A percentile compares a stretch with the other conserved stretches of the same genome.
phyloP scores from a whole-genome alignment of 1,140 invertebrate genomes.

The Lepidotrigona ventralis region DNA sequence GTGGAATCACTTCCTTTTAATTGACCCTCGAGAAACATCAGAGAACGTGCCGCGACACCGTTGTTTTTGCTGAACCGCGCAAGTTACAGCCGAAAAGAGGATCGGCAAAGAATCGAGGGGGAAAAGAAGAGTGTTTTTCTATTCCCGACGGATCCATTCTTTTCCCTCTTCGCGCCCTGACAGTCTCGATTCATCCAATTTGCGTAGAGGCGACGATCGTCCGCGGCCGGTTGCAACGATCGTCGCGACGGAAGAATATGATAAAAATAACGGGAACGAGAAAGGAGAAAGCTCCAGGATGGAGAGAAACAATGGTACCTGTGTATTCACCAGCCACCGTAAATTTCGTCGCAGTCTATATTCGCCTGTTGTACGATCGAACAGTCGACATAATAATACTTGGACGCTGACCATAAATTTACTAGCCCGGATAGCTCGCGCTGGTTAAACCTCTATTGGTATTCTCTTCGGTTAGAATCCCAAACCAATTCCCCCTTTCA shows the following conservation, averaged over 20 bases:
- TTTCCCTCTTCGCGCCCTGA: background rate
- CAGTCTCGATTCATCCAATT: slow-evolving; percentile 16
- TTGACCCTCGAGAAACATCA: background rate
- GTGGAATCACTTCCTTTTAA: background rate
- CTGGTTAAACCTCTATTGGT: slow-evolving; percentile 64
- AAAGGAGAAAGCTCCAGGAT: background rate
- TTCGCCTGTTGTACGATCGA: slow-evolving; percentile 67
- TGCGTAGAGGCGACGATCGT: background rate
- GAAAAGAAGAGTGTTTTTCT: slow-evolving; percentile 3
- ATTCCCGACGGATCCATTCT: background rate
- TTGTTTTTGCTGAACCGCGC: slow-evolving; percentile 6
- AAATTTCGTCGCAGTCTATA: slow-evolving; percentile 69
- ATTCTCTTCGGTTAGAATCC: slow-evolving; percentile 62
- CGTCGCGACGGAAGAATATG: slow-evolving; percentile 3
- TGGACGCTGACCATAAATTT: slow-evolving; percentile 71
- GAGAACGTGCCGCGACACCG: background rate
- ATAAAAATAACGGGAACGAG: slow-evolving; percentile 48
- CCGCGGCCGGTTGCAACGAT: background rate
- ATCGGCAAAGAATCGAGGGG: background rate
- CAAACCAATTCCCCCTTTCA: background rate
- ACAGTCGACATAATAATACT: slow-evolving; percentile 72
- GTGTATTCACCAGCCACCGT: slow-evolving; percentile 54
- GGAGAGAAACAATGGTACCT: slow-evolving; percentile 58
- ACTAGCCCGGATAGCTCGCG: slow-evolving; percentile 53
- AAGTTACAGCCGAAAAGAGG: slow-evolving; percentile 5